A percentile compares a stretch with the other conserved stretches of the same genome.
These are phyloP conservation scores for Anadara kagoshimensis DNA, from an alignment of 1,140 invertebrate species.

Conservation along the genomic window DNA sequence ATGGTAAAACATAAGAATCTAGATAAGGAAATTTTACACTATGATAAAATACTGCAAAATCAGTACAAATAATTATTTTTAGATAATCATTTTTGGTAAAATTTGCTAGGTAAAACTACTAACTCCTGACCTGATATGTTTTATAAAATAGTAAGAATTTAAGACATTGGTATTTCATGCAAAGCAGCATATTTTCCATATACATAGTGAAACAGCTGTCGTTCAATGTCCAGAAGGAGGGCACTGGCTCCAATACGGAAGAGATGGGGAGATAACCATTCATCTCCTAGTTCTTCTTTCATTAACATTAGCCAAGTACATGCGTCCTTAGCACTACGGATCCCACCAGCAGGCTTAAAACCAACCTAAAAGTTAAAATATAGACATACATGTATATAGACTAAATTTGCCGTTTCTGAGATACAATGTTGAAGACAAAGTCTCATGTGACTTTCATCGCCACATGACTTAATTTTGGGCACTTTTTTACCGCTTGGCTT, in stretches of 20 bases:
- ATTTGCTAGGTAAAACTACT: too few relatives aligned
- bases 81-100: too few relatives aligned
- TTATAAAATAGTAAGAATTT: background rate
- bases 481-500: too few relatives aligned
- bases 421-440: too few relatives aligned
- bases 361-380: slow-evolving; percentile 82
- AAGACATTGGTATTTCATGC: slow-evolving; percentile 69
- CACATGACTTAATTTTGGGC: too few relatives aligned
- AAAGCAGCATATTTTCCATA: slow-evolving; percentile 70
- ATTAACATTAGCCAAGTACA: slow-evolving; percentile 91
- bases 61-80: too few relatives aligned
- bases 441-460: too few relatives aligned
- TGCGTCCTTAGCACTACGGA: slow-evolving; percentile 90
- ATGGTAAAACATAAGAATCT: too few relatives aligned
- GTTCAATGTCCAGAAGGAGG: slow-evolving; percentile 86
- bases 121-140: too few relatives aligned
- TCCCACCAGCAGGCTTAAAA: slow-evolving; percentile 97
- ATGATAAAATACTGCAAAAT: too few relatives aligned
- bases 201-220: slow-evolving; percentile 77
- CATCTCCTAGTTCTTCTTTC: slow-evolving; percentile 87
- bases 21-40: too few relatives aligned
- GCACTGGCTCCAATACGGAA: slow-evolving; percentile 97
- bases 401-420: too few relatives aligned
- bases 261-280: slow-evolving; percentile 88
- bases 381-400: background rate